Base-by-base conservation (phyloP, 2,888 invertebrate species). In the Drosophila melanosoma region DNA sequence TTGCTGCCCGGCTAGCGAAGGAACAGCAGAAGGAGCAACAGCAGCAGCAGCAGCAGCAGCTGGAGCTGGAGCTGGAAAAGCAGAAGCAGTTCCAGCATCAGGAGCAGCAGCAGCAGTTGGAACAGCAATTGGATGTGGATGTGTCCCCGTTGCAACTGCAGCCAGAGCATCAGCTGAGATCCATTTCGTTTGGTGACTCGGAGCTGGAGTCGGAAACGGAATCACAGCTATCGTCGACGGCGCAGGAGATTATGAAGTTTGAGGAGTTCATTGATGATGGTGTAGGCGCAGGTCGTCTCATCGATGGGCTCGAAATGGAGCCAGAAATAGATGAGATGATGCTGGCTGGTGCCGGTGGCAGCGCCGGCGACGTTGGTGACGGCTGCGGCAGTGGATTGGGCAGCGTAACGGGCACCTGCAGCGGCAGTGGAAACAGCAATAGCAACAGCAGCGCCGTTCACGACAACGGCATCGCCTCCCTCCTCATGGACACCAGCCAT, bases 211-310 rank as follows among this genome's bases (percentile, higher is more conserved):
- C 92, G n/a, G 92, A 91, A 52, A 88, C 92, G 33, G 91, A 91
- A 76, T 91, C 92, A 61, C 92, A 91, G 76, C 78, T 91, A 35
- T 91, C 92, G 48, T 89, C 87, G 49, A 79, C 88, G 32, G 83
- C 92, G 5, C 91, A 90, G 70, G 92, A 92, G 80, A 91, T 92
- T 63, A 90, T 91, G 90, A 91, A 91, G 74, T 91, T 91, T 60
- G 91, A 91, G 71, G 92, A 91, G 79, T 89, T 91, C 69, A 89
- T 90, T 72, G 92, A 91, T 79, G 92, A 92, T 56, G 91, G 89
- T 61, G 90, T 90, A 67, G 91, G 91, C 78, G 90, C 87, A 15
- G 89, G 91, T 53, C 87, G 89, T 74, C 82, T 90, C 57, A 90
- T 92, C 66, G 90, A 90, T 83, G 92, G 91, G 56, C 79, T 91